Conservation (phyloP, 1,140 invertebrate genomes). For the Hyles vespertilio region DNA sequence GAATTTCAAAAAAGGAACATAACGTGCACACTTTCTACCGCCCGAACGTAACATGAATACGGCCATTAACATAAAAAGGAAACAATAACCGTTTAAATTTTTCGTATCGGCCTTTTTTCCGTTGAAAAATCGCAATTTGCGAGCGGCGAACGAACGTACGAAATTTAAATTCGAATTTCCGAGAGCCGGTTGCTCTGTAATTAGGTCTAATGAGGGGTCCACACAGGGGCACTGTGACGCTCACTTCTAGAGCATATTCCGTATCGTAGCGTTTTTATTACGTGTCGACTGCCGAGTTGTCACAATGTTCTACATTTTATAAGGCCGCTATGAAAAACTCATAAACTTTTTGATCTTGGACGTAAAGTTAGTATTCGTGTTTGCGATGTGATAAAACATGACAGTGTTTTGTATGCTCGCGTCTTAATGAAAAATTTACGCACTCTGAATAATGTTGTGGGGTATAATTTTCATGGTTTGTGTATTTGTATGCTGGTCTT, state of each 20-base stretch:
- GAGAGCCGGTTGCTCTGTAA: slow-evolving; percentile 44
- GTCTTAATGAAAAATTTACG: too few species aligned
- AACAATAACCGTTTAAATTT: slow-evolving; percentile 72
- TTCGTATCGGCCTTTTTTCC: slow-evolving; percentile 62
- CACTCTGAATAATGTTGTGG: too few species aligned
- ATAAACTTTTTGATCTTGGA: slow-evolving; percentile 41
- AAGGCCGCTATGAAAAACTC: slow-evolving; percentile 32
- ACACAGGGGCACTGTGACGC: slow-evolving; percentile 17
- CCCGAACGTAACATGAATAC: slow-evolving; percentile 55
- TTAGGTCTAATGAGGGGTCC: slow-evolving; percentile 67
- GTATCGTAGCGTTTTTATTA: slow-evolving; percentile 44
- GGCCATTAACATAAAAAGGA: slow-evolving; percentile 70
- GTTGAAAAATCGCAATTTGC: slow-evolving; percentile 63
- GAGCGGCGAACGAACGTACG: slow-evolving; percentile 38
- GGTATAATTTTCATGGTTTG: too few species aligned
- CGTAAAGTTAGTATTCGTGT: neutral
- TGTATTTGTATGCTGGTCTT: too few species aligned
- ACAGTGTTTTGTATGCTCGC: too few species aligned
- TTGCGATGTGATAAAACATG: too few species aligned
- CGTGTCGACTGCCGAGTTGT: slow-evolving; percentile 44
- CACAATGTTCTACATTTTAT: slow-evolving; percentile 33
- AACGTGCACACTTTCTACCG: too few species aligned
- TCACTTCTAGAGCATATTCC: slow-evolving; percentile 44
- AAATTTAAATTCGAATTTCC: slow-evolving; percentile 70
- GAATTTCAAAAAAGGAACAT: too few species aligned